A percentile compares a stretch with the other conserved stretches of the same genome.
Evolutionary conservation across 2,113 vertebrate species (phyloP).

Genomic region (Lepus americanus): DNA sequence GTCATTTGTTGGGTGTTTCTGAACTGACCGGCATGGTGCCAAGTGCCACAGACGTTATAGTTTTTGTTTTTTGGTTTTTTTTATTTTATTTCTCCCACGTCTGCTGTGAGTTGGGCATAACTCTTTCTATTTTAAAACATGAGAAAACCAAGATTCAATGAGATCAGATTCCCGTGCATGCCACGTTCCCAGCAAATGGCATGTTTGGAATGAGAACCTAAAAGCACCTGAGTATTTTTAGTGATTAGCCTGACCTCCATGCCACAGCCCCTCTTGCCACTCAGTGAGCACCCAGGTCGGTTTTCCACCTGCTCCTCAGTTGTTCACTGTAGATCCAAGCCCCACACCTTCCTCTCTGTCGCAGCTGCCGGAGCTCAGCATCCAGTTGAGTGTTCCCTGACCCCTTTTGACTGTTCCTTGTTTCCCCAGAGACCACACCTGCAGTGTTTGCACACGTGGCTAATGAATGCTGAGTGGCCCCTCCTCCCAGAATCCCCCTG

Average conservation of each 20-base stretch:
- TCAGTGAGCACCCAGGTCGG: rapidly evolving
- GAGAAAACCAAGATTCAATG: background rate
- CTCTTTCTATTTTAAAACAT: background rate
- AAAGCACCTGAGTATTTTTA: no score
- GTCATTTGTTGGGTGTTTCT: background rate
- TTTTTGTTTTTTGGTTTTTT: no score
- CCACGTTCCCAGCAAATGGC: background rate
- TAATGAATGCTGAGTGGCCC: background rate
- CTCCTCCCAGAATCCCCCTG: background rate
- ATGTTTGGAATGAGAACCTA: background rate
- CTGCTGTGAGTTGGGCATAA: background rate
- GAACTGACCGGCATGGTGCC: background rate
- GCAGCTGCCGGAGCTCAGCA: background rate
- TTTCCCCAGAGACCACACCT: no score
- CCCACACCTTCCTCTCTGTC: background rate
- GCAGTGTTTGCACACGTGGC: background rate
- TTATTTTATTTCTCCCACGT: background rate
- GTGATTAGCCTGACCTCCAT: no score
- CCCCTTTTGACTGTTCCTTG: no score
- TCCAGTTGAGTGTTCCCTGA: no score
- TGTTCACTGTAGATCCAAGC: rapidly evolving
- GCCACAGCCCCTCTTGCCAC: no score
- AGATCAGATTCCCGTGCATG: background rate
- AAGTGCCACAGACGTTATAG: background rate
- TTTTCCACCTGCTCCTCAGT: rapidly evolving